Conservation (phyloP, 2,888 invertebrate genomes). For the Nomada fabriciana region DNA sequence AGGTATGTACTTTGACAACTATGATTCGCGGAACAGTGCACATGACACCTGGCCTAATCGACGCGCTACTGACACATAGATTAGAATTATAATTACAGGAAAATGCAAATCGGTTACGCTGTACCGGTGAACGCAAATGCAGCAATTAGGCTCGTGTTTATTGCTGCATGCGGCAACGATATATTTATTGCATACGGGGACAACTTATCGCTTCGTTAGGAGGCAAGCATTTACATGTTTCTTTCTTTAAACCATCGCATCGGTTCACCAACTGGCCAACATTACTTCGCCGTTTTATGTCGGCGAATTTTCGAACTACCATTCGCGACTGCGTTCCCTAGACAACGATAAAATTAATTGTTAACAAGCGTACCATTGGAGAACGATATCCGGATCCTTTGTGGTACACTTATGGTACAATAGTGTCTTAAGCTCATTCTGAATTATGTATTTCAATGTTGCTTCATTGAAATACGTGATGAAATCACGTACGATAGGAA, state of each 20-base stretch:
- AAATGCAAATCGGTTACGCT: constrained; percentile 66
- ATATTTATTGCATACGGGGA: constrained; percentile 62
- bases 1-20: too few species aligned
- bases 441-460: too few species aligned
- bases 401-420: not conserved
- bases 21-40: not conserved
- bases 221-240: constrained; percentile 40
- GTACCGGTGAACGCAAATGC: constrained; percentile 47
- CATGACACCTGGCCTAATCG: constrained; percentile 22
- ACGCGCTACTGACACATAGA: constrained; percentile 5
- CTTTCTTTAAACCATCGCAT: constrained; percentile 47
- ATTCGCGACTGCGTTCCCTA: constrained; percentile 21
- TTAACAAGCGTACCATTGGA: constrained; percentile 57
- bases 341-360: constrained; percentile 59
- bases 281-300: constrained; percentile 57
- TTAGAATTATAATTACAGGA: constrained; percentile 63
- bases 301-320: constrained; percentile 48
- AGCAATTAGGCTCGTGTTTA: constrained; percentile 68
- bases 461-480: too few species aligned
- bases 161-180: constrained; percentile 39
- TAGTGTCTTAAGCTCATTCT: not conserved
- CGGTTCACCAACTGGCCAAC: constrained; percentile 40
- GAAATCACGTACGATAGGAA: not conserved
- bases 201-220: constrained; percentile 65
- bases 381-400: constrained; percentile 24